A percentile compares a stretch with the other conserved stretches of the same genome.
These are phyloP conservation scores for Dasyurus viverrinus DNA, from an alignment of 2,113 vertebrate genomes.

Conservation along the genomic window DNA sequence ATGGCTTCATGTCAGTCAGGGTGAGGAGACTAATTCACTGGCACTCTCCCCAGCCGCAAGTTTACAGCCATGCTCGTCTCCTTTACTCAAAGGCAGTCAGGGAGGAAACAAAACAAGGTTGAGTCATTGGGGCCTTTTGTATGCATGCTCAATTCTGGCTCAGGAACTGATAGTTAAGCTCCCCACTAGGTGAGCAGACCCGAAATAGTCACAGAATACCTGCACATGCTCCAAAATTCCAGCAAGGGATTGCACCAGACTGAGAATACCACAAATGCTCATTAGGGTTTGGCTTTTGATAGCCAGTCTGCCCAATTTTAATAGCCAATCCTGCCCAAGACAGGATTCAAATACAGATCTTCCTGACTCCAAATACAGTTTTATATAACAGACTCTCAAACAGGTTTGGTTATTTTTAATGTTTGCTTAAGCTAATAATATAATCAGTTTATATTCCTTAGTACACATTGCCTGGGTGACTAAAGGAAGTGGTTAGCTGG, in stretches of 20 bases:
- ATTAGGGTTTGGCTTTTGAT: background rate
- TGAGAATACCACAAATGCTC: background rate
- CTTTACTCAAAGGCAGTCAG: background rate
- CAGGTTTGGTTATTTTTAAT: conserved; percentile 14
- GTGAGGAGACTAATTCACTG: background rate
- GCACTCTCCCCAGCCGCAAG: background rate
- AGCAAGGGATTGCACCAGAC: background rate
- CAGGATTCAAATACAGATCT: background rate
- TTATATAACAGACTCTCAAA: background rate
- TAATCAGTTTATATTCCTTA: conserved; percentile 31
- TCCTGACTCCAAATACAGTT: background rate
- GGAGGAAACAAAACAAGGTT: background rate
- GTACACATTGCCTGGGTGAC: background rate
- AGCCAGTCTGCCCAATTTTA: background rate
- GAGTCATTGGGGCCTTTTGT: background rate
- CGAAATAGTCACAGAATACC: background rate
- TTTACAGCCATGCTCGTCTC: background rate
- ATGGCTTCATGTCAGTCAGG: background rate
- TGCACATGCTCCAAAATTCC: background rate
- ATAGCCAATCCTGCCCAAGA: no score
- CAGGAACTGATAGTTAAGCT: background rate
- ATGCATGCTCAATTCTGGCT: background rate
- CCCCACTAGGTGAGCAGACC: background rate
- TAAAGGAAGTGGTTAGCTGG: background rate
- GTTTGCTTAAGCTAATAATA: conserved; percentile 31